These are phyloP conservation scores for Natator depressus DNA, from an alignment of 2,113 vertebrate genomes.

Conservation along the genomic window DNA sequence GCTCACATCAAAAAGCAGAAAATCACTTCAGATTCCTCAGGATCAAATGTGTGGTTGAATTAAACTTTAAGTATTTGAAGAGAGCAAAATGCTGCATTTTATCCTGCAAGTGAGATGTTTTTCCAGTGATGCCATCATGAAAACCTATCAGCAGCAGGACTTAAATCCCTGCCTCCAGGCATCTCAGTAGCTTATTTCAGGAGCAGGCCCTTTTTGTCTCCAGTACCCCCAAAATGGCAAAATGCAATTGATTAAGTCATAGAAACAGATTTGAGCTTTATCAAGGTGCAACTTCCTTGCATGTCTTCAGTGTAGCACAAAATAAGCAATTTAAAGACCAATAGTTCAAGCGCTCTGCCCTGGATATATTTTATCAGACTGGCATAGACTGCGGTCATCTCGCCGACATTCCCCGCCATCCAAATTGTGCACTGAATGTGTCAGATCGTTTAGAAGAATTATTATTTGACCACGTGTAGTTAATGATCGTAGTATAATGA, in stretches of 20 bases:
- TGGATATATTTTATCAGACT: neutral
- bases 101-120: neutral
- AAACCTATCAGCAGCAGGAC: neutral
- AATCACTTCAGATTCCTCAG: neutral
- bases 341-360: neutral
- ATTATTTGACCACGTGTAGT: neutral
- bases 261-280: neutral
- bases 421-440: neutral
- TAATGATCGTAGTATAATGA: neutral
- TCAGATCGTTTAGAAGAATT: neutral
- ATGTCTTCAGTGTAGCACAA: neutral
- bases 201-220: neutral
- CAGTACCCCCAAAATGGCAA: neutral
- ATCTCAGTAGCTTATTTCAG: neutral
- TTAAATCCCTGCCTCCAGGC: neutral
- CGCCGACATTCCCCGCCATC: neutral
- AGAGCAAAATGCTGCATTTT: rapidly evolving
- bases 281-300: neutral
- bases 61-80: neutral
- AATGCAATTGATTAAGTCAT: neutral
- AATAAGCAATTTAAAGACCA: neutral
- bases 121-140: neutral
- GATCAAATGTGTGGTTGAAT: rapidly evolving
- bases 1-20: neutral
- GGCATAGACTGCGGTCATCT: neutral